Percentiles rank a stretch among this genome's conserved stretches.
Evolutionary conservation across 2,888 invertebrate species (phyloP).

Genomic region (Dynastes maya): DNA sequence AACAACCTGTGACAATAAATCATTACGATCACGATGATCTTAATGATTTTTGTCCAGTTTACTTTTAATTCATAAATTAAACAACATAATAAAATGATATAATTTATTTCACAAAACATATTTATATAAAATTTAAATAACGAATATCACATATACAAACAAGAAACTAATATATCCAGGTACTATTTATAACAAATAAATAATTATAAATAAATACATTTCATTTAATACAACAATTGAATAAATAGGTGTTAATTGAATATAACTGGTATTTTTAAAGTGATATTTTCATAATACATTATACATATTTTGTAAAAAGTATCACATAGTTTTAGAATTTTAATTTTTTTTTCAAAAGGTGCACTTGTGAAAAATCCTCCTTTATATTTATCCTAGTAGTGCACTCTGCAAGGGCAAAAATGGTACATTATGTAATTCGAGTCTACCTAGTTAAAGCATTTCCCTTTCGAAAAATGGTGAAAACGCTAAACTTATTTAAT

Average conservation of each 20-base stretch:
- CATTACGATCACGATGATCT: too few species aligned
- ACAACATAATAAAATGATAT: too few species aligned
- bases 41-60: too few species aligned
- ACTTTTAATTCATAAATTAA: too few species aligned
- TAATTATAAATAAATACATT: not conserved
- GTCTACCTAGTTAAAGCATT: slow-evolving; percentile 41
- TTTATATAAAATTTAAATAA: slow-evolving; percentile 31
- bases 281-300: slow-evolving; percentile 17
- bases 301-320: slow-evolving; percentile 57
- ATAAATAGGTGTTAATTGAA: not conserved
- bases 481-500: slow-evolving; percentile 22
- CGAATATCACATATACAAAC: slow-evolving; percentile 34
- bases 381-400: slow-evolving; percentile 36
- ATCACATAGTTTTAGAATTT: slow-evolving; percentile 70
- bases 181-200: slow-evolving; percentile 17
- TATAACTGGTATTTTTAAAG: slow-evolving; percentile 26
- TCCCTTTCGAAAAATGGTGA: slow-evolving; percentile 10
- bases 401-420: slow-evolving; percentile 42
- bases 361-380: slow-evolving; percentile 66
- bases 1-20: too few species aligned
- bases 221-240: not conserved
- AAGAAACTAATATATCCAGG: slow-evolving; percentile 20
- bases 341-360: slow-evolving; percentile 64
- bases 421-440: slow-evolving; percentile 10
- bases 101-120: slow-evolving; percentile 28